Conservation (phyloP, 2,797 vertebrate species). For the Poeciliopsis presidionis region DNA sequence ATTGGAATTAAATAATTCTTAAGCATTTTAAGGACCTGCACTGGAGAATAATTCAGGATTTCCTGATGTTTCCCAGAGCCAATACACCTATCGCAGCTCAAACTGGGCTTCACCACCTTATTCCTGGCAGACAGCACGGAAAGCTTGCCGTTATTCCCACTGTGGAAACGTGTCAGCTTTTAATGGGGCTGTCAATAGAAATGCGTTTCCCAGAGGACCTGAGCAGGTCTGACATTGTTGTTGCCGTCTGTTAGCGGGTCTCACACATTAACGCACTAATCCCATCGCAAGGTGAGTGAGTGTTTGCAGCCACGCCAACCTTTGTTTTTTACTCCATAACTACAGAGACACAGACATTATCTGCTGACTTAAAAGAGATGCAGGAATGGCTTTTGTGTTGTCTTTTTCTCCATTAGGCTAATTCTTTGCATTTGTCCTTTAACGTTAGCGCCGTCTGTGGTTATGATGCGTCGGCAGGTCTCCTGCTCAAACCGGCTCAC, state of each 20-base stretch:
- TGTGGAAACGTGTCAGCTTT: constrained; percentile 73
- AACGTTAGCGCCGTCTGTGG: constrained; percentile 60
- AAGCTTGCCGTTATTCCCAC: constrained; percentile 72
- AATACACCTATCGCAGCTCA: constrained; percentile 46
- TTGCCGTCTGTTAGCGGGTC: constrained; percentile 61
- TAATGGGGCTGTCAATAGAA: constrained; percentile 75
- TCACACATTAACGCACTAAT: constrained; percentile 61
- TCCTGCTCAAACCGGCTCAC: constrained; percentile 78
- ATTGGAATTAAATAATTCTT: too few relatives aligned
- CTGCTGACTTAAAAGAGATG: constrained; percentile 20
- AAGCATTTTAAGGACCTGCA: too few relatives aligned
- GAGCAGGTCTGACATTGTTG: constrained; percentile 72
- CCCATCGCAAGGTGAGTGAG: constrained; percentile 8
- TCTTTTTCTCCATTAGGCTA: constrained; percentile 34
- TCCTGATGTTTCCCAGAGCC: constrained; percentile 31
- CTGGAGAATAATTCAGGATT: background rate
- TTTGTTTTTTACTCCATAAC: constrained; percentile 20
- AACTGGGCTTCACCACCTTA: constrained; percentile 56
- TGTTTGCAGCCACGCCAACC: constrained; percentile 16
- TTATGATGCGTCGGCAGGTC: constrained; percentile 78
- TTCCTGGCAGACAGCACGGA: constrained; percentile 64
- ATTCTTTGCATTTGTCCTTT: constrained; percentile 51
- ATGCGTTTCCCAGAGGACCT: constrained; percentile 66
- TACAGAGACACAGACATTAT: constrained; percentile 27
- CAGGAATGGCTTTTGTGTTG: background rate